A percentile compares a stretch with the other conserved stretches of the same genome.
Evolutionary conservation across 2,113 vertebrate genomes (phyloP).

Genomic region (Sinocyclocheilus grahami): DNA sequence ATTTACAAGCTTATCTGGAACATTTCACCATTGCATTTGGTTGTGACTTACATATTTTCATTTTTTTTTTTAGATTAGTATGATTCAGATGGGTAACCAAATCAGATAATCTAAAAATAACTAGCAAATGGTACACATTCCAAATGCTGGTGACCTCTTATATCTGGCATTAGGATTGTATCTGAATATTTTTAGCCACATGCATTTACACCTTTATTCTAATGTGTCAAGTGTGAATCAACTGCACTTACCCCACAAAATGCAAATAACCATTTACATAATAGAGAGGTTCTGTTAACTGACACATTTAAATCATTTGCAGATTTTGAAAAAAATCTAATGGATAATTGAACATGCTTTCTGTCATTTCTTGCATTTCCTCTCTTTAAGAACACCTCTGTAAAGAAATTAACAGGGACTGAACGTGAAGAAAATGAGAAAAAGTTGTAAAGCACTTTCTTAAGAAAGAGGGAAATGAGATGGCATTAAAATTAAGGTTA

Average conservation of each 20-base stretch:
- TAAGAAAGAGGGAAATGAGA: not conserved
- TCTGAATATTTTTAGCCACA: not conserved
- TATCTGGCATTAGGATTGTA: not conserved
- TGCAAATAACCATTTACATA: not conserved
- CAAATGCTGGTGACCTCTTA: not conserved
- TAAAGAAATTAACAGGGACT: not conserved
- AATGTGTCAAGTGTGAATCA: not conserved
- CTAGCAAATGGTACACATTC: not conserved
- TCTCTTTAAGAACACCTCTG: not conserved
- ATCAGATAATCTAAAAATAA: not conserved
- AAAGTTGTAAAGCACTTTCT: not conserved
- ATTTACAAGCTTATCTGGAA: not conserved
- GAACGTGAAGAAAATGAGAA: not conserved
- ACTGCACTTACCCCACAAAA: not conserved
- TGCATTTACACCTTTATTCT: not conserved
- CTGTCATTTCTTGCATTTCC: not conserved
- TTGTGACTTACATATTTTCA: not conserved
- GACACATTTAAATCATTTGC: not conserved
- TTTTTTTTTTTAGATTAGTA: not conserved
- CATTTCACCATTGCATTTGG: not conserved
- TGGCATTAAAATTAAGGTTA: too few species aligned
- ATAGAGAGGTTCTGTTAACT: not conserved
- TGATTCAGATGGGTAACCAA: not conserved
- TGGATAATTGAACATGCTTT: not conserved
- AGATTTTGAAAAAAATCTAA: not conserved